These are phyloP conservation scores for Syngnathus scovelli DNA, from an alignment of 2,113 vertebrate genomes.

Conservation along the genomic window DNA sequence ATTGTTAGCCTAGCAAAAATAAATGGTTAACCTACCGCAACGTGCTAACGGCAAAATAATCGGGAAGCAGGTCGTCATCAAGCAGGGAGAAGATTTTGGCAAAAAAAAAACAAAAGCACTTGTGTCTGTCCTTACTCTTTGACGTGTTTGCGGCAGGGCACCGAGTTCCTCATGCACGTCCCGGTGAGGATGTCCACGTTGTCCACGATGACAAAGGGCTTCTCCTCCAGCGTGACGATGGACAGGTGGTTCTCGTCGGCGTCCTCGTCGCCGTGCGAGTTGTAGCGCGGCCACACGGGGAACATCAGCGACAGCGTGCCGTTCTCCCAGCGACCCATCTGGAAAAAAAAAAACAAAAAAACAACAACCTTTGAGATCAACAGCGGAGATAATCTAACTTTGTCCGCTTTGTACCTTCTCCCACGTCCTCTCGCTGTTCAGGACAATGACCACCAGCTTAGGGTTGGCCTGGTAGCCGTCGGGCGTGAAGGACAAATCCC, in stretches of 20 bases:
- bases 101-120: no score
- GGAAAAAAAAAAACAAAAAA: constrained; percentile 38
- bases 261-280: constrained; percentile 85
- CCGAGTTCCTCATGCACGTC: constrained; percentile 92
- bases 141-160: constrained; percentile 90
- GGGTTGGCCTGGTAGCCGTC: constrained; percentile 96
- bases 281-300: constrained; percentile 92
- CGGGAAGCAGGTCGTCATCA: constrained; percentile 14
- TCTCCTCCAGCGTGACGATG: constrained; percentile 95
- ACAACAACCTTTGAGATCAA: not conserved
- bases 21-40: no score
- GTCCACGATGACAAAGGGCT: constrained; percentile 94
- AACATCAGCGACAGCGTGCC: constrained; percentile 84
- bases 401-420: constrained; percentile 80
- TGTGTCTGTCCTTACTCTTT: constrained; percentile 76
- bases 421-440: constrained; percentile 89
- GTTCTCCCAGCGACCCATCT: constrained; percentile 98
- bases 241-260: constrained; percentile 93
- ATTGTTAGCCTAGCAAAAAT: no score
- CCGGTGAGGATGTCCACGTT: constrained; percentile 93
- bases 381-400: not conserved
- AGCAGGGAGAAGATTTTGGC: no score
- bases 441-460: constrained; percentile 88
- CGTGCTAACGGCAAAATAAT: not conserved
- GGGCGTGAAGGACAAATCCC: constrained; percentile 92